These are phyloP conservation scores for Furnarius figulus DNA, from an alignment of 2,113 vertebrate species.

Conservation along the genomic window DNA sequence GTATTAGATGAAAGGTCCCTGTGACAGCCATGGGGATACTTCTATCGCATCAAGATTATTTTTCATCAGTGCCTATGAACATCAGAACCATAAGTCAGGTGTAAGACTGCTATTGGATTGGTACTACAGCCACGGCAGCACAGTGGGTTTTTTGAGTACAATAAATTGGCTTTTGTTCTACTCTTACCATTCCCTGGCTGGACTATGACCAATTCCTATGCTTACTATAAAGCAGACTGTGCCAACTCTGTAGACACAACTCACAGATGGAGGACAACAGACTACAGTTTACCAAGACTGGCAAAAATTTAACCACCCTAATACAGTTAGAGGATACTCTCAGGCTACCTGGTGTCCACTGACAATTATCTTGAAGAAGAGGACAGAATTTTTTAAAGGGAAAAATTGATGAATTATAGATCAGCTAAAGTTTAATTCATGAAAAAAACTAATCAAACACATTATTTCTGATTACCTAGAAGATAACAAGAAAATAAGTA, in stretches of 20 bases:
- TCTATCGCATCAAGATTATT: not conserved
- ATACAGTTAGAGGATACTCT: not conserved
- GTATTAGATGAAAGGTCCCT: not conserved
- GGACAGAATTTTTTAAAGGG: not conserved
- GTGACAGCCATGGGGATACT: not conserved
- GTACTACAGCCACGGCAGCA: not conserved
- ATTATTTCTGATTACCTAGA: not conserved
- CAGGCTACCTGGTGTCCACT: not conserved
- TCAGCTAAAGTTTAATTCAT: not conserved
- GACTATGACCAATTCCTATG: not conserved
- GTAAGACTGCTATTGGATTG: fast-evolving
- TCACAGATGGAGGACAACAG: not conserved
- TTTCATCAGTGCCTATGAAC: not conserved
- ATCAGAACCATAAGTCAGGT: not conserved
- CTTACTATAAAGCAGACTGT: not conserved
- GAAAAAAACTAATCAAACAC: not conserved
- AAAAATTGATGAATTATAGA: not conserved
- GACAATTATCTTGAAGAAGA: not conserved
- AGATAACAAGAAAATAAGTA: not conserved
- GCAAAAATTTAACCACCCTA: not conserved
- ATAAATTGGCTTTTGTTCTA: not conserved
- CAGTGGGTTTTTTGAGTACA: not conserved
- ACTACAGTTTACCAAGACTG: not conserved
- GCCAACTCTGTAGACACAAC: not conserved
- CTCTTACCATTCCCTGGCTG: not conserved